These are phyloP conservation scores for Leptothorax acervorum DNA, from an alignment of 2,888 invertebrate genomes.

Conservation along the genomic window DNA sequence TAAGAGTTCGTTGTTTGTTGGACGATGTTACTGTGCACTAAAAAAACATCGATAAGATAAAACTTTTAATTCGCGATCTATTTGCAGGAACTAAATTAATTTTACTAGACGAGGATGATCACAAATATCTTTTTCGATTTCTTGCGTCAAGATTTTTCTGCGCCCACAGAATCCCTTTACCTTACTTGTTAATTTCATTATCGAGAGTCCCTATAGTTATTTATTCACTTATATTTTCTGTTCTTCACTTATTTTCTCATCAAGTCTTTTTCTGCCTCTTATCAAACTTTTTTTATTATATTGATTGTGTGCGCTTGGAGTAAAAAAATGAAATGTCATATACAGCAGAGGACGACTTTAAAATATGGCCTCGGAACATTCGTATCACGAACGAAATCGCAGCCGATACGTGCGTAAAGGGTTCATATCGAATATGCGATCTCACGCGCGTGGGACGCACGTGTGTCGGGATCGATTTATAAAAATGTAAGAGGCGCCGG, in stretches of 20 bases:
- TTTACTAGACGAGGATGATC: not conserved
- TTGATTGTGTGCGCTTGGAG: not conserved
- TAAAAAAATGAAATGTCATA: not conserved
- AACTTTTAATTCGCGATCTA: not conserved
- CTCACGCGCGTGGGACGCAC: not conserved
- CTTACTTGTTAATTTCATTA: too few relatives aligned
- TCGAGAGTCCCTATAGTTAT: too few relatives aligned
- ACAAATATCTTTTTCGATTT: not conserved
- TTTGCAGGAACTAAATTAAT: not conserved
- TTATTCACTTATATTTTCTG: not conserved
- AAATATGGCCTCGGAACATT: not conserved
- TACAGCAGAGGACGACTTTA: not conserved
- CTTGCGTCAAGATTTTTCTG: not conserved
- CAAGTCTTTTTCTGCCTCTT: not conserved
- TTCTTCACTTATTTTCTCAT: not conserved
- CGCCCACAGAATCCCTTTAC: too few relatives aligned
- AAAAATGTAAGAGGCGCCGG: not conserved
- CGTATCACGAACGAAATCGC: not conserved
- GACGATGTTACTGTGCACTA: not conserved
- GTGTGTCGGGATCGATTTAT: not conserved
- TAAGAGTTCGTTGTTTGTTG: not conserved
- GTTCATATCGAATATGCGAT: constrained; percentile 2
- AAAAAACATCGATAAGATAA: not conserved
- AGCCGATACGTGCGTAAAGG: constrained; percentile 1
- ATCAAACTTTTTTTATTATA: not conserved